Conservation (phyloP, 2,888 invertebrate species). For the Acrocyrtus sp. region DNA sequence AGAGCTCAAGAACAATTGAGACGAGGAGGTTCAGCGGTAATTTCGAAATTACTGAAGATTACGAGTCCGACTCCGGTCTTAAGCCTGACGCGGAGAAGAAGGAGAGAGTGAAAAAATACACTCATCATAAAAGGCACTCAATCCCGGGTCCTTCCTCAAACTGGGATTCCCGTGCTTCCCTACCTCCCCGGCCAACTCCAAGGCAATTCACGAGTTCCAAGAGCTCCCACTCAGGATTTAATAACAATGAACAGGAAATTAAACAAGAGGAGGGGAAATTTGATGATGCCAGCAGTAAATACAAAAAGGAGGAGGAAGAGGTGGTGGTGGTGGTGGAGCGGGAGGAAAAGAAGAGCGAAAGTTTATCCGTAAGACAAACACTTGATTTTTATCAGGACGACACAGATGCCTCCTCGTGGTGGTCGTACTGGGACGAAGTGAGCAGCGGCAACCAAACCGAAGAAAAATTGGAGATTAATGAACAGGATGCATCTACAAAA, state of each 20-base stretch:
- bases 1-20: constrained; percentile 51
- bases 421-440: constrained; percentile 53
- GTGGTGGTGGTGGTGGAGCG: constrained; percentile 1
- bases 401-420: constrained; percentile 42
- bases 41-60: constrained; percentile 60
- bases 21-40: constrained; percentile 52
- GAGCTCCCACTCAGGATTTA: constrained; percentile 12
- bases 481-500: constrained; percentile 2
- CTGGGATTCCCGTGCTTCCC: constrained; percentile 21
- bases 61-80: constrained; percentile 58
- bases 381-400: constrained; percentile 33
- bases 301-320: neutral
- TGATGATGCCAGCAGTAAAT: constrained; percentile 2
- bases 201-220: constrained; percentile 1
- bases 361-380: constrained; percentile 21
- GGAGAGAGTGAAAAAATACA: constrained; percentile 46
- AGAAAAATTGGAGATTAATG: constrained; percentile 31
- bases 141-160: constrained; percentile 34
- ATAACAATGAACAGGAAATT: constrained; percentile 44
- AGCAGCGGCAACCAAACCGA: constrained; percentile 21
- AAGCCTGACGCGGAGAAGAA: constrained; percentile 30
- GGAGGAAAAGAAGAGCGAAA: neutral
- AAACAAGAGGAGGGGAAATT: constrained; percentile 1
- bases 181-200: constrained; percentile 20
- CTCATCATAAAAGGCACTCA: constrained; percentile 52